These are phyloP conservation scores for Etheostoma cragini DNA, from an alignment of 2,113 vertebrate species.

Conservation along the genomic window DNA sequence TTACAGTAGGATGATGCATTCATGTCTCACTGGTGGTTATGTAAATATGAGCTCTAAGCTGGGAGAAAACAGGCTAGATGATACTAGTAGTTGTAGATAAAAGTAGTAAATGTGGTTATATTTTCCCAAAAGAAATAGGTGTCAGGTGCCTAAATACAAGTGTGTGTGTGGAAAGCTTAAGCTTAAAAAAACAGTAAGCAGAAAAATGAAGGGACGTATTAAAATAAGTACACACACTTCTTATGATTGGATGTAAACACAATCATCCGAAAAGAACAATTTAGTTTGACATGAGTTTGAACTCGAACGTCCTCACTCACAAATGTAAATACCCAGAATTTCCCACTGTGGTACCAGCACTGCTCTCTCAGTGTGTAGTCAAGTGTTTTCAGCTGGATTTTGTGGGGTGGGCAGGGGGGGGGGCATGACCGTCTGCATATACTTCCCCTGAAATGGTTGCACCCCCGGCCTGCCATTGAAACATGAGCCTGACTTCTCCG, in stretches of 20 bases:
- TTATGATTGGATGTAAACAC: background rate
- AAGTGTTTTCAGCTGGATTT: slow-evolving; percentile 50
- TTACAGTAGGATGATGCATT: slow-evolving; percentile 6
- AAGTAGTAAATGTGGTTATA: background rate
- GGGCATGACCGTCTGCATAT: background rate
- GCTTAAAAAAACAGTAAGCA: no score
- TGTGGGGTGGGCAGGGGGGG: background rate
- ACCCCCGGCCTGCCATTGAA: background rate
- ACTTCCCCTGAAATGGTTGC: background rate
- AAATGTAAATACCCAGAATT: slow-evolving; percentile 3
- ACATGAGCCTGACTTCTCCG: background rate
- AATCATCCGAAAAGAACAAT: background rate
- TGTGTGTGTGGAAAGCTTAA: no score
- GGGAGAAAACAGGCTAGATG: background rate
- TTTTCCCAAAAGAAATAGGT: no score
- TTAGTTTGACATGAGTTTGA: slow-evolving; percentile 27
- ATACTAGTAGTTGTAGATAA: background rate
- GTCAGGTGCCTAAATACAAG: no score
- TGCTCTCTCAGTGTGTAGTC: slow-evolving; percentile 3
- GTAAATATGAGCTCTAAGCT: slow-evolving; percentile 7
- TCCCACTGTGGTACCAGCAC: background rate
- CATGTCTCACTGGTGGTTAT: background rate
- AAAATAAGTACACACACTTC: no score
- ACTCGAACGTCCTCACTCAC: slow-evolving; percentile 23
- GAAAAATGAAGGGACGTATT: no score